Conservation (phyloP, 2,797 vertebrate species). For the Rhodeus uyekii region DNA sequence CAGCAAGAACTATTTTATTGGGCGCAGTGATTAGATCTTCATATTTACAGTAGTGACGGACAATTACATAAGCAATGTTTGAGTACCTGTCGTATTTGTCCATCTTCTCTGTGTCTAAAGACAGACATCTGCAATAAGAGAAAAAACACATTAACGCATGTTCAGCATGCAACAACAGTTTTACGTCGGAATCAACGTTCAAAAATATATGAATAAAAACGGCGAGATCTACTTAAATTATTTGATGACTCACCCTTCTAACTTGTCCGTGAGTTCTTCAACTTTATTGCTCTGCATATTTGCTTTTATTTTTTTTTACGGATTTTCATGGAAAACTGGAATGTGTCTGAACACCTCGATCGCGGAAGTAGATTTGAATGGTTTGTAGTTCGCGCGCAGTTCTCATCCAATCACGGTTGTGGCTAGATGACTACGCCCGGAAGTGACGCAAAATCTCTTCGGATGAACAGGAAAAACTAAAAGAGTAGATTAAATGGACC, state of each 20-base stretch:
- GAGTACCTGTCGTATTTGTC: constrained; percentile 42
- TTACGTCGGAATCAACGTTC: background rate
- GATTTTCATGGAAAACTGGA: background rate
- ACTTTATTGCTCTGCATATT: constrained; percentile 15
- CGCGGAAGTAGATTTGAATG: constrained; percentile 4
- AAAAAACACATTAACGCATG: background rate
- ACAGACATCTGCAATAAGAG: constrained; percentile 32
- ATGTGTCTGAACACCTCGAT: background rate
- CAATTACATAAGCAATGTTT: background rate
- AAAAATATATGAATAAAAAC: background rate
- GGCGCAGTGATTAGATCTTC: background rate
- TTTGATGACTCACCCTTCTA: constrained; percentile 33
- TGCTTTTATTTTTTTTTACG: background rate
- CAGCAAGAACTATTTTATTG: too few species aligned
- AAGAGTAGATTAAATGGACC: too few species aligned
- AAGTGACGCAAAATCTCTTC: too few species aligned
- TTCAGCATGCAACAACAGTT: background rate
- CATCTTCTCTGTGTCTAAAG: constrained; percentile 31
- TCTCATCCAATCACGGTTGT: constrained; percentile 21
- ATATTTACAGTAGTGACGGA: background rate
- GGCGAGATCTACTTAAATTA: background rate
- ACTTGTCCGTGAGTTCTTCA: constrained; percentile 22
- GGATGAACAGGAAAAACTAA: too few species aligned
- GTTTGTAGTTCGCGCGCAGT: constrained; percentile 37
- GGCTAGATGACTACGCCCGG: too few species aligned